Percentiles rank a stretch among this genome's conserved stretches.
phyloP scores from a whole-genome alignment of 2,113 vertebrate genomes.

The Oxyruncus cristatus region DNA sequence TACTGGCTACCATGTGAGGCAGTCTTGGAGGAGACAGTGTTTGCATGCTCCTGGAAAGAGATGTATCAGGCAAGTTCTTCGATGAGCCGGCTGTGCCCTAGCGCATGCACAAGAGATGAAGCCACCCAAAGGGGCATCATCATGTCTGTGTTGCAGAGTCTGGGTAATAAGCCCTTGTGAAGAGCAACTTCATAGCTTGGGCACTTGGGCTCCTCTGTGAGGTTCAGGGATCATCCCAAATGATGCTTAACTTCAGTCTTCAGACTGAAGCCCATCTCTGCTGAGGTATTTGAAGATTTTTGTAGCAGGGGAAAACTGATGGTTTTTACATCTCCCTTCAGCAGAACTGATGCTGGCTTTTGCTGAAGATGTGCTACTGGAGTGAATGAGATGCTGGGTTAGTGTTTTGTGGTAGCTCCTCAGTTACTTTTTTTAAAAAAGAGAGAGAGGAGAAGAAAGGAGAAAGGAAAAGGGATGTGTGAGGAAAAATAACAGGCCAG shows the following conservation, averaged over 20 bases:
- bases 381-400: not conserved
- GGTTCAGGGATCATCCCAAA: not conserved
- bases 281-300: not conserved
- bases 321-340: not conserved
- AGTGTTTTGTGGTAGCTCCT: not conserved
- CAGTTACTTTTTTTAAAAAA: not conserved
- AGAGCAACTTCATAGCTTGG: not conserved
- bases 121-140: not conserved
- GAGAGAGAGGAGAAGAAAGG: not conserved
- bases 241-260: rapidly evolving
- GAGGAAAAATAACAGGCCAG: not conserved
- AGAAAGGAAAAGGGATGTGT: not conserved
- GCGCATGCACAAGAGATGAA: not conserved
- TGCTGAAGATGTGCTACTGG: not conserved
- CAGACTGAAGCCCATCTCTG: not conserved
- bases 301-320: not conserved
- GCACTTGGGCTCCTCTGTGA: not conserved
- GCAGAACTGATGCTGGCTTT: not conserved
- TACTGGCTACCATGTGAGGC: not conserved
- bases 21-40: not conserved
- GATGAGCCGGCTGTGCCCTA: not conserved
- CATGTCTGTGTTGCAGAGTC: not conserved
- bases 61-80: not conserved
- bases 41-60: not conserved
- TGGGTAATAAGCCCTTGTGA: not conserved